These are phyloP conservation scores for Erethizon dorsatum DNA, from an alignment of 2,797 vertebrate genomes.

Conservation along the genomic window DNA sequence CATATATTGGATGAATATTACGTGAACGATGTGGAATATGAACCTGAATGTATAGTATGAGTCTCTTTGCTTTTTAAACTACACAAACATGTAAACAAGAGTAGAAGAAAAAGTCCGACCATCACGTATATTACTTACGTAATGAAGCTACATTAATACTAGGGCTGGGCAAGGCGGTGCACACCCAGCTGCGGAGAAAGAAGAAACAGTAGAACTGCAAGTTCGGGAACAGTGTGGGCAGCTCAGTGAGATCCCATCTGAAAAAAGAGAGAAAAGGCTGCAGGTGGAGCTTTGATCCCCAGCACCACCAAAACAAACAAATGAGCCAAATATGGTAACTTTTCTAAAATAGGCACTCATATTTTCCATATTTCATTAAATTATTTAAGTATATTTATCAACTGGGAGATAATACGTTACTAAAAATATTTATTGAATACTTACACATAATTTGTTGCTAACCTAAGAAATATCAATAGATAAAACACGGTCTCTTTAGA, in stretches of 20 bases:
- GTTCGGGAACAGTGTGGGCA: neutral
- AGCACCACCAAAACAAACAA: neutral
- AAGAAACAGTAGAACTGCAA: neutral
- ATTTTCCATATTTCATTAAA: neutral
- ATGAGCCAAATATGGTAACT: neutral
- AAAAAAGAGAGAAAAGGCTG: neutral
- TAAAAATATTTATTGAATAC: conserved; percentile 8
- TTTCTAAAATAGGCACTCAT: neutral
- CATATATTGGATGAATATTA: neutral
- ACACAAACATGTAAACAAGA: neutral
- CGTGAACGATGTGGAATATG: neutral
- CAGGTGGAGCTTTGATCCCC: neutral
- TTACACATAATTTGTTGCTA: neutral
- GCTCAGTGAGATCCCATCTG: neutral
- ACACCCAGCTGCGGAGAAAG: neutral
- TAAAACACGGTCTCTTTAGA: neutral
- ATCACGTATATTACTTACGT: neutral
- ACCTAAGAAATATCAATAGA: neutral
- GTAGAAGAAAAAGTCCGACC: neutral
- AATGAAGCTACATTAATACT: neutral
- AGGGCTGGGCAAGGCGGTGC: neutral
- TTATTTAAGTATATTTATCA: neutral
- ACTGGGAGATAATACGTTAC: neutral
- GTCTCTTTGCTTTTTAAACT: neutral
- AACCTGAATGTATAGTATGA: neutral